These are phyloP conservation scores for Phrynocephalus guinanensis DNA, from an alignment of 2,797 vertebrate genomes.

Conservation along the genomic window DNA sequence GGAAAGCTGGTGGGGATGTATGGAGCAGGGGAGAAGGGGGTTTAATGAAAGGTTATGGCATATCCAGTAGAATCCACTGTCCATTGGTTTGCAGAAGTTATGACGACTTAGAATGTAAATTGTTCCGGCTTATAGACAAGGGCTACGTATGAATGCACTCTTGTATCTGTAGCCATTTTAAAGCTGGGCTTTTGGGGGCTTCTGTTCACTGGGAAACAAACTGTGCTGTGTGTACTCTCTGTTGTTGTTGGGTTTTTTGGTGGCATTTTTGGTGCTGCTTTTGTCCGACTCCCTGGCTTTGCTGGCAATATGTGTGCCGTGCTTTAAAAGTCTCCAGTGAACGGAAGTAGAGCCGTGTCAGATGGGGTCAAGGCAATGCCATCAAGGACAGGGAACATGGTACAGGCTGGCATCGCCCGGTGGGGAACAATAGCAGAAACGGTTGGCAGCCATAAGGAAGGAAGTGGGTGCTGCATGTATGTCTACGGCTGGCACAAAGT, in stretches of 20 bases:
- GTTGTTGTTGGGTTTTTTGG: too few relatives aligned
- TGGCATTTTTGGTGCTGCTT: not conserved
- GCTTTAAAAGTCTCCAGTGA: not conserved
- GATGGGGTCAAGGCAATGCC: not conserved
- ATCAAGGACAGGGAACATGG: not conserved
- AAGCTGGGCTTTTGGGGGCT: not conserved
- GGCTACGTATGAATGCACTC: not conserved
- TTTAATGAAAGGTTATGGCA: constrained; percentile 18
- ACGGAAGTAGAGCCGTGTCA: not conserved
- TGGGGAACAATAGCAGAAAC: not conserved
- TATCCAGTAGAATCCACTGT: not conserved
- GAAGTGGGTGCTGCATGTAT: not conserved
- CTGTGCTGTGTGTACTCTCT: not conserved
- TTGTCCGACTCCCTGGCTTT: not conserved
- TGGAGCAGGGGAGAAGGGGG: not conserved
- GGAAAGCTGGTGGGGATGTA: constrained; percentile 2
- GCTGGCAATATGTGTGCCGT: not conserved
- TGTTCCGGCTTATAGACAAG: not conserved
- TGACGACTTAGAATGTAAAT: constrained; percentile 33
- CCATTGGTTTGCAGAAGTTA: constrained; percentile 32
- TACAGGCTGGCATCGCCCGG: not conserved
- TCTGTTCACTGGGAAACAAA: not conserved
- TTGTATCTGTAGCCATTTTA: not conserved
- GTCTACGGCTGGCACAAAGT: not conserved
- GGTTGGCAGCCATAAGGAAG: not conserved